Evolutionary conservation across 2,797 vertebrate genomes (phyloP).

Genomic region (Lutjanus campechanus): DNA sequence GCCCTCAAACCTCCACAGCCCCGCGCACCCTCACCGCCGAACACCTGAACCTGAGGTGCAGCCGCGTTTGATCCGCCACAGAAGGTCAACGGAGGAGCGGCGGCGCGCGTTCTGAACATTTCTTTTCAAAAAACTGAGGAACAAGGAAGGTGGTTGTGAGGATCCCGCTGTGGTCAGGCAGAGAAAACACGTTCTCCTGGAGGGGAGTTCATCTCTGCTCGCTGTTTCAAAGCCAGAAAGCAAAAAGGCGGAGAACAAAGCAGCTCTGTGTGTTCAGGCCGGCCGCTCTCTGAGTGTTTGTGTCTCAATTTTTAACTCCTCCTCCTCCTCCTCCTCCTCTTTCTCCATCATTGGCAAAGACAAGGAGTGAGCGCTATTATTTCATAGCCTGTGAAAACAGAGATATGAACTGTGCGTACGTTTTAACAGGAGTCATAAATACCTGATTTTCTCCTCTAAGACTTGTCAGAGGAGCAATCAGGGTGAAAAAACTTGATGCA

Average conservation of each 20-base stretch:
- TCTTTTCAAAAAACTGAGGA: slow-evolving; percentile 34
- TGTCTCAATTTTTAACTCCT: slow-evolving; percentile 32
- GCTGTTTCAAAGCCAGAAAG: slow-evolving; percentile 64
- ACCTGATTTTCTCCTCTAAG: slow-evolving; percentile 22
- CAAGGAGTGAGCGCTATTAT: slow-evolving; percentile 28
- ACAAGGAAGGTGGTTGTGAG: slow-evolving; percentile 54
- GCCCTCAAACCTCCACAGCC: slow-evolving; percentile 12
- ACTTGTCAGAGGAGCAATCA: slow-evolving; percentile 36
- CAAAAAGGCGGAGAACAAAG: slow-evolving; percentile 67
- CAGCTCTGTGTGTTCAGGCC: slow-evolving; percentile 37
- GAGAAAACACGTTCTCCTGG: slow-evolving; percentile 48
- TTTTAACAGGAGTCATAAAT: slow-evolving; percentile 44
- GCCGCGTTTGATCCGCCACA: slow-evolving; percentile 63
- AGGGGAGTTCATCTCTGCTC: slow-evolving; percentile 52
- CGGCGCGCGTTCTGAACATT: slow-evolving; percentile 42
- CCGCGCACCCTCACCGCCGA: slow-evolving; percentile 1
- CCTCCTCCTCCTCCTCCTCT: background rate
- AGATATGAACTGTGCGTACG: background rate
- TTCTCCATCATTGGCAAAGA: slow-evolving; percentile 40
- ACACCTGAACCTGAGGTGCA: slow-evolving; percentile 56
- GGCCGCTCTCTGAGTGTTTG: slow-evolving; percentile 33
- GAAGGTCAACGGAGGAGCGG: slow-evolving; percentile 56
- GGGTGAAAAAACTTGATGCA: slow-evolving; percentile 16
- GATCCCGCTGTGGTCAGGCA: slow-evolving; percentile 55
- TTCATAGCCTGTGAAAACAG: slow-evolving; percentile 53